These are phyloP conservation scores for Lasioglossum malachurum DNA, from an alignment of 2,888 invertebrate species.

Conservation along the genomic window DNA sequence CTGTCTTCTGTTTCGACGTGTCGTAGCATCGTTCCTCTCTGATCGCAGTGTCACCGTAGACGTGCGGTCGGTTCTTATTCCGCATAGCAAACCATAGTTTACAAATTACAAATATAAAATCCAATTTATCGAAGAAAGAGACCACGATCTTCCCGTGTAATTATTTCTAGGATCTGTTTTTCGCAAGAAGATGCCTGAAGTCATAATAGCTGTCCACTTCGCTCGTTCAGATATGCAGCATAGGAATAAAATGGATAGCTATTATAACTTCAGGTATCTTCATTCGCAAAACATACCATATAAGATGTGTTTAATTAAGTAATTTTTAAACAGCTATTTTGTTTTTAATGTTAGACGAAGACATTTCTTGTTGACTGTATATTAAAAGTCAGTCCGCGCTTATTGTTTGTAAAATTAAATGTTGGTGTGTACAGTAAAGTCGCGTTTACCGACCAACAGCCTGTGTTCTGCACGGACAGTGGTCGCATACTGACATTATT, in stretches of 20 bases:
- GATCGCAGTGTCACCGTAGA: neutral
- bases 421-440: too few species aligned
- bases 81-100: neutral
- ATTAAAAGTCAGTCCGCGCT: neutral
- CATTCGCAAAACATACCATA: neutral
- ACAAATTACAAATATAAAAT: too few species aligned
- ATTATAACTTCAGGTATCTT: neutral
- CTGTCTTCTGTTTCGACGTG: neutral
- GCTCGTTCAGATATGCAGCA: neutral
- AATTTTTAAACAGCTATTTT: neutral
- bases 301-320: neutral
- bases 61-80: neutral
- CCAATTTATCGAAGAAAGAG: too few species aligned
- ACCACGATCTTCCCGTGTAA: too few species aligned
- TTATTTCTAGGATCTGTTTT: too few species aligned
- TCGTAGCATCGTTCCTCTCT: neutral
- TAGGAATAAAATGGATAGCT: neutral
- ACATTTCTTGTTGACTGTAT: neutral
- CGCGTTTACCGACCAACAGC: too few species aligned
- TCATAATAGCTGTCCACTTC: too few species aligned
- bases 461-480: too few species aligned
- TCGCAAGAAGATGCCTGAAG: too few species aligned
- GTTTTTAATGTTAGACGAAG: neutral
- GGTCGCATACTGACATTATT: too few species aligned
- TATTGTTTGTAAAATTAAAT: neutral